Percentiles rank a stretch among this genome's conserved stretches.
Evolutionary conservation across 2,888 invertebrate species (phyloP).

Genomic region (Pimpla rufipes): DNA sequence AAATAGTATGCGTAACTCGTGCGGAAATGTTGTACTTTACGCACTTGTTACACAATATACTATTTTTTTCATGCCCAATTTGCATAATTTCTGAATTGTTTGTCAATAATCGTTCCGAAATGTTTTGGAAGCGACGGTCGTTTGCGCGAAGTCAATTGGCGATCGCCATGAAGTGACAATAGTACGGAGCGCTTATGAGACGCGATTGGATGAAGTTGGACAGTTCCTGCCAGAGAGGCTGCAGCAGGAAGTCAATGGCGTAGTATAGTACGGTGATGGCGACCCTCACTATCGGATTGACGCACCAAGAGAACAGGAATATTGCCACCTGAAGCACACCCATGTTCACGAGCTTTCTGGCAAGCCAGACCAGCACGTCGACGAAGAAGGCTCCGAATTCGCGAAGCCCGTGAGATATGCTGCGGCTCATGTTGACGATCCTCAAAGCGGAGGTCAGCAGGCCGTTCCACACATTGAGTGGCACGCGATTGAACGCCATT

Average conservation of each 20-base stretch:
- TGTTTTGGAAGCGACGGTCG: no score
- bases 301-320: constrained; percentile 11
- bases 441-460: not conserved
- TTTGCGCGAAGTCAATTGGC: not conserved
- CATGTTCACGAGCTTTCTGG: not conserved
- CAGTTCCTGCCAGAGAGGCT: not conserved
- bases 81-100: no score
- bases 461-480: constrained; percentile 17
- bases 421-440: constrained; percentile 10
- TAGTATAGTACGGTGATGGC: not conserved
- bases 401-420: not conserved
- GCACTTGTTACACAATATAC: no score
- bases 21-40: no score
- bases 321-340: not conserved
- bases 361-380: constrained; percentile 27
- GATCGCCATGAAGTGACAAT: not conserved
- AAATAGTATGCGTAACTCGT: no score
- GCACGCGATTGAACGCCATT: constrained; percentile 38
- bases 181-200: constrained; percentile 21
- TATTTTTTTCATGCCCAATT: no score
- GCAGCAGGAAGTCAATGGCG: not conserved
- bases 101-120: no score
- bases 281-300: not conserved
- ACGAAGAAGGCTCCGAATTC: constrained; percentile 38
- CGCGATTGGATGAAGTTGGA: constrained; percentile 16